Conservation (phyloP, 2,888 invertebrate genomes). For the Scrobipalpa atriplicella region DNA sequence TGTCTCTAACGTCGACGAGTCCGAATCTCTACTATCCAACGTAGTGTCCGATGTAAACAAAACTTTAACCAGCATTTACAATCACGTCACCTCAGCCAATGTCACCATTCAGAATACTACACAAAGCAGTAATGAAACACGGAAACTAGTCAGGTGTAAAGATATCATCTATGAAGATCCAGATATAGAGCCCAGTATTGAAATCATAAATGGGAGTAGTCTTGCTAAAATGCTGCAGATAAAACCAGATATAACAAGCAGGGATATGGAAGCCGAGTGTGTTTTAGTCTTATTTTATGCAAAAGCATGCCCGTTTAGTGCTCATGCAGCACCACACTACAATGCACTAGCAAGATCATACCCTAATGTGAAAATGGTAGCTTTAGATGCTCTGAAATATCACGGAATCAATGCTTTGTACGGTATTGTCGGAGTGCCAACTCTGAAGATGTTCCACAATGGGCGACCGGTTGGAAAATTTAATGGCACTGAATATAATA, state of each 20-base stretch:
- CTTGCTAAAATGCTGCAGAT: constrained; percentile 85
- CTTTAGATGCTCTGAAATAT: constrained; percentile 93
- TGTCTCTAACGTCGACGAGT: constrained; percentile 72
- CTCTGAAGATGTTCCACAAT: constrained; percentile 94
- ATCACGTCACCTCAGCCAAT: constrained; percentile 73
- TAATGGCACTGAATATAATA: constrained; percentile 90
- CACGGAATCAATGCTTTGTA: constrained; percentile 94
- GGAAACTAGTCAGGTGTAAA: constrained; percentile 72
- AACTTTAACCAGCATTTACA: constrained; percentile 70
- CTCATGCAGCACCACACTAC: constrained; percentile 93
- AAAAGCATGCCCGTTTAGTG: constrained; percentile 94
- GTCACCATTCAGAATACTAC: constrained; percentile 68
- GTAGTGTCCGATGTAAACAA: constrained; percentile 76
- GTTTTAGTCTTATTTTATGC: constrained; percentile 94
- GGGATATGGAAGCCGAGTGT: constrained; percentile 86
- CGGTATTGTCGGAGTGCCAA: constrained; percentile 95
- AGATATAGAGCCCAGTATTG: constrained; percentile 70
- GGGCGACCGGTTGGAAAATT: constrained; percentile 93
- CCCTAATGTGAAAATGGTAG: constrained; percentile 93
- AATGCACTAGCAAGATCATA: constrained; percentile 95
- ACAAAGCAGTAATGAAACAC: constrained; percentile 64
- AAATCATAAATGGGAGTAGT: constrained; percentile 88
- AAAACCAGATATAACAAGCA: constrained; percentile 85
- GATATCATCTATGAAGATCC: constrained; percentile 63
- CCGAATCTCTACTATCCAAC: constrained; percentile 71